Conservation (phyloP, 2,888 invertebrate species). For the Spisula subtruncata region DNA sequence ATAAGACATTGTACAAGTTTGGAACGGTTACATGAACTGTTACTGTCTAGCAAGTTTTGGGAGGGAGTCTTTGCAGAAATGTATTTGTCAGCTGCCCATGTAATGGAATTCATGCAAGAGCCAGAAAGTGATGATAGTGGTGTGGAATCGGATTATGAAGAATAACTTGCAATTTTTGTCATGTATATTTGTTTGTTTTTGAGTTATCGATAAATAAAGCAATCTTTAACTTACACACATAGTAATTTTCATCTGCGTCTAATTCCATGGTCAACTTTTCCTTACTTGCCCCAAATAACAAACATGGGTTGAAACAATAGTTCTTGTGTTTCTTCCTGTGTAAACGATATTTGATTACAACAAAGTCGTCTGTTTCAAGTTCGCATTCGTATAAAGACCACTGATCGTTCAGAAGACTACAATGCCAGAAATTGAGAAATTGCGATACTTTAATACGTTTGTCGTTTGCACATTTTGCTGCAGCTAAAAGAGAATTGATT, state of each 20-base stretch:
- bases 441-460: constrained; percentile 37
- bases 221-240: constrained; percentile 34
- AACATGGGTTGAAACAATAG: constrained; percentile 45
- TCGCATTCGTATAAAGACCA: constrained; percentile 36
- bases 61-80: too few species aligned
- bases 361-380: constrained; percentile 42
- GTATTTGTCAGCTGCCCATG: too few species aligned
- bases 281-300: constrained; percentile 39
- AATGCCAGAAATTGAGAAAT: constrained; percentile 46
- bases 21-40: too few species aligned
- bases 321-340: constrained; percentile 43
- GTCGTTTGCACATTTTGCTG: constrained; percentile 31
- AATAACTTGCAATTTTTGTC: not conserved
- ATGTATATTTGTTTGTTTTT: not conserved
- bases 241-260: constrained; percentile 37
- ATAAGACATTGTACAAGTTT: too few species aligned
- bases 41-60: too few species aligned
- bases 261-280: constrained; percentile 28
- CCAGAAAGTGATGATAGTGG: too few species aligned
- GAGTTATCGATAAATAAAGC: constrained; percentile 20
- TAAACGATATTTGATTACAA: constrained; percentile 30
- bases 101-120: too few species aligned
- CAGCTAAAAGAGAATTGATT: constrained; percentile 27
- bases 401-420: constrained; percentile 29
- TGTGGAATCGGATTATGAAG: too few species aligned